phyloP scores from a whole-genome alignment of 2,888 invertebrate genomes.

The Brachypterus glaber region DNA sequence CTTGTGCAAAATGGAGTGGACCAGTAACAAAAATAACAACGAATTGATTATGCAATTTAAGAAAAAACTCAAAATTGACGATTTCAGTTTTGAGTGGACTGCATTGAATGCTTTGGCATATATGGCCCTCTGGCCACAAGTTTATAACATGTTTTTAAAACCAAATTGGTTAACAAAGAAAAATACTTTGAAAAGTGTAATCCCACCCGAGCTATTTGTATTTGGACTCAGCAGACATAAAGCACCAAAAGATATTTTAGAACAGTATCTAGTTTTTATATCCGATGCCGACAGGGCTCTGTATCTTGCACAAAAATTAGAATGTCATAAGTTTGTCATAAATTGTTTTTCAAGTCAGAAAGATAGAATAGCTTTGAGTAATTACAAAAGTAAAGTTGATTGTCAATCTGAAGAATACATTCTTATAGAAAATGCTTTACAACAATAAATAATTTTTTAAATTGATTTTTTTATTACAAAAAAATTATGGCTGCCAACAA shows the following conservation, averaged over 20 bases:
- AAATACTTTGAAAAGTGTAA: conserved; percentile 30
- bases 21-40: conserved; percentile 22
- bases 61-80: conserved; percentile 31
- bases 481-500: too few relatives aligned
- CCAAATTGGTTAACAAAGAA: conserved; percentile 47
- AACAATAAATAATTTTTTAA: too few relatives aligned
- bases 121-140: conserved; percentile 30
- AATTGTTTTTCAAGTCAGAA: conserved; percentile 52
- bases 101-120: conserved; percentile 31
- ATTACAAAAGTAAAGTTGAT: conserved; percentile 52
- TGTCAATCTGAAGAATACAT: conserved; percentile 62
- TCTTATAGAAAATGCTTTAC: conserved; percentile 60
- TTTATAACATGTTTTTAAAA: conserved; percentile 30
- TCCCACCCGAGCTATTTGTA: conserved; percentile 31
- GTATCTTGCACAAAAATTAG: conserved; percentile 51
- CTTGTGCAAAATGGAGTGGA: conserved; percentile 27
- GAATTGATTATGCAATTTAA: conserved; percentile 29
- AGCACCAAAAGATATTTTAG: conserved; percentile 40
- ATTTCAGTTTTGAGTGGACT: conserved; percentile 36
- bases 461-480: too few relatives aligned
- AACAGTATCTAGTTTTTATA: conserved; percentile 31
- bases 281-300: conserved; percentile 46
- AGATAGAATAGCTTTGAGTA: conserved; percentile 51
- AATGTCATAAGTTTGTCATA: conserved; percentile 57
- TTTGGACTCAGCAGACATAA: conserved; percentile 31